phyloP scores from a whole-genome alignment of 2,113 vertebrate genomes.

The Sialia sialis region DNA sequence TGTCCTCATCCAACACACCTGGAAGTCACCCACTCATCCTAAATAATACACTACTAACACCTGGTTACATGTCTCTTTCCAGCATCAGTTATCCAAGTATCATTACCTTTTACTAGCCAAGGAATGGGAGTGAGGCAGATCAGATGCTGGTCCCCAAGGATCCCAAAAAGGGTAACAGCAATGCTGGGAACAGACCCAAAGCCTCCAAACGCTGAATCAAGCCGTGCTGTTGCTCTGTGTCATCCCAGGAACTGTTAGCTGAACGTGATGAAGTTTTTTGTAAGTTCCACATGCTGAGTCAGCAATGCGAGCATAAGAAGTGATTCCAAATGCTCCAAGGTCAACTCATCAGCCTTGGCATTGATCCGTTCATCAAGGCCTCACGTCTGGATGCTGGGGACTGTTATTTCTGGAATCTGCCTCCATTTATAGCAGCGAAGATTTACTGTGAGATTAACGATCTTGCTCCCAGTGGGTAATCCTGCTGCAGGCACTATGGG shows the following conservation, averaged over 20 bases:
- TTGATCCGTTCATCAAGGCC: neutral
- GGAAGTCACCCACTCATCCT: neutral
- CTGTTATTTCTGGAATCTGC: neutral
- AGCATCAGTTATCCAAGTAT: neutral
- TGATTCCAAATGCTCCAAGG: neutral
- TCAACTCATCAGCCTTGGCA: neutral
- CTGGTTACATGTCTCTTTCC: fast-evolving
- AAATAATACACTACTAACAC: neutral
- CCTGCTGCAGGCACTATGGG: neutral
- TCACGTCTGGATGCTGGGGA: neutral
- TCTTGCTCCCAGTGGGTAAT: neutral
- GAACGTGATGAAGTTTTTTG: neutral
- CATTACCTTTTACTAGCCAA: neutral
- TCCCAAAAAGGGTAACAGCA: neutral
- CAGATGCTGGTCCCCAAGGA: neutral
- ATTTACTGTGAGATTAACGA: neutral
- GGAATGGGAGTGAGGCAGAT: neutral
- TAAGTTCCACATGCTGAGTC: neutral
- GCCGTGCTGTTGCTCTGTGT: neutral
- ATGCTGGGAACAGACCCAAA: neutral
- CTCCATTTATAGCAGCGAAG: neutral
- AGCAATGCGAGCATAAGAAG: neutral
- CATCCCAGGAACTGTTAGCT: neutral
- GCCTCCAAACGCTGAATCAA: neutral
- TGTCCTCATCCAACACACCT: neutral